Conservation (phyloP, 2,113 vertebrate genomes). For the Mungos mungo region DNA sequence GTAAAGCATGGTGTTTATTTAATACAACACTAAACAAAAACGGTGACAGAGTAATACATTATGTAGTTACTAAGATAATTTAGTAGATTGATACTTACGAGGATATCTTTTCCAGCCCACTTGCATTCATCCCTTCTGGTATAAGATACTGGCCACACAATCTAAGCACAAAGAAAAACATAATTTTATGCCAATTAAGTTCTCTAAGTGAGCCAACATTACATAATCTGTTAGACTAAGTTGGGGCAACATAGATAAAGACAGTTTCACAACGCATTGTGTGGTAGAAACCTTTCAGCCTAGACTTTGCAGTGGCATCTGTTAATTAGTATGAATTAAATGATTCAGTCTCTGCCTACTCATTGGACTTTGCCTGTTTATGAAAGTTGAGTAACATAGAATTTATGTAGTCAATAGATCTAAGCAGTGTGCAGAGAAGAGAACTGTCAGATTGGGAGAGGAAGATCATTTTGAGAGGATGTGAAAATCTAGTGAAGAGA, state of each 20-base stretch:
- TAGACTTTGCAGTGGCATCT: background rate
- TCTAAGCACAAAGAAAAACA: slow-evolving; percentile 87
- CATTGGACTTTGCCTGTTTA: background rate
- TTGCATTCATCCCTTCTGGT: slow-evolving; percentile 96
- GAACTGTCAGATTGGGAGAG: background rate
- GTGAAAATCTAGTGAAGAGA: background rate
- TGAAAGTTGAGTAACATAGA: background rate
- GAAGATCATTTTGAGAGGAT: background rate
- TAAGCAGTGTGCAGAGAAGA: background rate
- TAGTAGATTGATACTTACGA: slow-evolving; percentile 86
- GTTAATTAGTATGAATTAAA: background rate
- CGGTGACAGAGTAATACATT: background rate
- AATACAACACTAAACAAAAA: background rate
- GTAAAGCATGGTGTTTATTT: background rate
- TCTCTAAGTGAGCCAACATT: background rate
- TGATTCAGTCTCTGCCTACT: background rate
- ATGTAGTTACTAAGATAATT: background rate
- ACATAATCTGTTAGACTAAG: background rate
- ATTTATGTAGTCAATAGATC: background rate
- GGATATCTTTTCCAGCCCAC: slow-evolving; percentile 98
- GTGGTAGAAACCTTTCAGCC: background rate
- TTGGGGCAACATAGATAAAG: background rate
- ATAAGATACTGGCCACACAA: slow-evolving; percentile 94
- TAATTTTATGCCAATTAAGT: slow-evolving; percentile 45
- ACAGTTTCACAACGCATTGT: background rate